Evolutionary conservation across 2,797 vertebrate genomes (phyloP), one percentile per base, ranked within the genome.

Genomic region (Parambassis ranga): DNA sequence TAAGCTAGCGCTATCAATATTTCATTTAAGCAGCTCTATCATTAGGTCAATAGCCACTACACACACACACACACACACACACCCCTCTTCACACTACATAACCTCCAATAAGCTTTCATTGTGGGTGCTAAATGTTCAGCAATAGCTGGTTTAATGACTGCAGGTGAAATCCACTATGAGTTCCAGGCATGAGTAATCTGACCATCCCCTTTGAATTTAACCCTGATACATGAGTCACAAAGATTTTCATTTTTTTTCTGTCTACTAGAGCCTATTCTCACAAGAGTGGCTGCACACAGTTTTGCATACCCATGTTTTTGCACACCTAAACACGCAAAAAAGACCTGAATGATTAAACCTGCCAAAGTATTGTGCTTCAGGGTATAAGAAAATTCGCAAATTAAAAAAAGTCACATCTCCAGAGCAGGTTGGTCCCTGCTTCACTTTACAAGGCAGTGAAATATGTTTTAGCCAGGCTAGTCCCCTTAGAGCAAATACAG

Each of bases 11-110:
- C 62, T 47, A 79, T 84, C 65, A 83, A 86, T 80, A 85, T 73
- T 82, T 76, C 15, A 87, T 79, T 83, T 79, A 83, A 68, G 48
- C 53, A 63, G 58, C 52, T 70, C 73, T 13, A 13, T 46, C 59
- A 65, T 62, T n/a, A 51, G 66, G 53, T 82, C 52, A 65, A 71
- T 71, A 65, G 51, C 57, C 42, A 57, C 32, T 37, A 32, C 43
- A 36, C 44, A 43, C 26, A 63, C 49, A 23, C 41, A 49, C 24
- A 37, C 36, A 58, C 37, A 26, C 30, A 43, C 19, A 59, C 28
- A 56, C 47, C 0, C 3, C 22, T 23, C 14, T 4, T 51, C 41
- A 70, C 46, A 58, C 65, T 49, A 60, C 55, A 79, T 74, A 71
- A 77, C 59, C 52, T 55, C 49, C 62, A 78, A 66, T 59, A 49